These are phyloP conservation scores for Tiphia femorata DNA, from an alignment of 2,888 invertebrate genomes.

Conservation along the genomic window DNA sequence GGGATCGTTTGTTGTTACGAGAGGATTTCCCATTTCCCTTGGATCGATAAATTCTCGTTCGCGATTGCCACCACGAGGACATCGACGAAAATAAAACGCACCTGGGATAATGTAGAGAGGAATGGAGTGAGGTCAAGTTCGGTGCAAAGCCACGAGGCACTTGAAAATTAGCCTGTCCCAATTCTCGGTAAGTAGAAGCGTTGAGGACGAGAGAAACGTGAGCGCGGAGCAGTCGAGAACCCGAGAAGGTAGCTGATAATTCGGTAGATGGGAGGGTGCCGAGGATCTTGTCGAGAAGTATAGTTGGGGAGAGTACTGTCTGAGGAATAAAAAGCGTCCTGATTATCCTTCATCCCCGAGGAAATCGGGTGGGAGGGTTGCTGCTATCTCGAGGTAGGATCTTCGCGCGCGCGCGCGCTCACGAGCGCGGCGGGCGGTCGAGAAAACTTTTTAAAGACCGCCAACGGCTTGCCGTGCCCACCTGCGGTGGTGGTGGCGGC, in stretches of 20 bases:
- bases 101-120: no score
- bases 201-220: constrained; percentile 19
- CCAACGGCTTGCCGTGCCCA: no score
- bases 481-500: no score
- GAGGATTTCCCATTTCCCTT: no score
- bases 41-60: no score
- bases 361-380: no score
- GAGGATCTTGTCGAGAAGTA: constrained; percentile 10
- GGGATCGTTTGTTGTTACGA: no score
- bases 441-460: constrained; percentile 54
- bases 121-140: no score
- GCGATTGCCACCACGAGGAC: no score
- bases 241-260: constrained; percentile 36
- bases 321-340: constrained; percentile 50
- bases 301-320: constrained; percentile 5
- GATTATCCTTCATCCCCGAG: constrained; percentile 53
- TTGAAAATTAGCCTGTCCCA: constrained; percentile 28
- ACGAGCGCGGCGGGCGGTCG: constrained; percentile 2
- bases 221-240: constrained; percentile 15
- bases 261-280: no score
- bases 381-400: constrained; percentile 37
- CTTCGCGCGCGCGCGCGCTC: constrained; percentile 2
- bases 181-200: constrained; percentile 35
- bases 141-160: no score
- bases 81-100: no score